These are phyloP conservation scores for Ridgeia piscesae DNA, from an alignment of 1,140 invertebrate genomes.

Conservation along the genomic window DNA sequence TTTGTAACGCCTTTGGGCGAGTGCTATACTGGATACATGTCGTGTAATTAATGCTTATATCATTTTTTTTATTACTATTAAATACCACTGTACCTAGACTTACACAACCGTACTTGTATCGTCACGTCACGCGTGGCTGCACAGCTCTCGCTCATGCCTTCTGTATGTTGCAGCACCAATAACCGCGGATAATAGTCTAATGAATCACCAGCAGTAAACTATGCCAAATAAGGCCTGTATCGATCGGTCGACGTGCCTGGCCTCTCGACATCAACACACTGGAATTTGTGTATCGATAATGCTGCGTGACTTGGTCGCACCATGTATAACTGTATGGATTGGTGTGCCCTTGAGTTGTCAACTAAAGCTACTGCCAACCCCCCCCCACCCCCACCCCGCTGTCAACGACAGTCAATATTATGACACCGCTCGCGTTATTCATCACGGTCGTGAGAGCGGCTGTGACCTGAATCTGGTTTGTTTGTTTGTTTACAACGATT, in stretches of 20 bases:
- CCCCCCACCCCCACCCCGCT: neutral
- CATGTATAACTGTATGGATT: neutral
- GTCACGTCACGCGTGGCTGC: neutral
- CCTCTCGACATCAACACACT: neutral
- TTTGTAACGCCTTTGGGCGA: no score
- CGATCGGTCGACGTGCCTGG: no score
- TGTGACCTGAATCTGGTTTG: neutral
- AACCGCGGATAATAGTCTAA: neutral
- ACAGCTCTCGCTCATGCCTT: neutral
- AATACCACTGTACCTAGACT: no score
- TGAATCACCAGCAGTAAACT: neutral
- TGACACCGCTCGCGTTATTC: neutral
- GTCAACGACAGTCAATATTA: neutral
- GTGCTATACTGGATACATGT: no score
- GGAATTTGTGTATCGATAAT: neutral
- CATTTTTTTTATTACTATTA: no score
- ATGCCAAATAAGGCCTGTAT: neutral
- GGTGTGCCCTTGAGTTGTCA: neutral
- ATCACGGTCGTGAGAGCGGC: neutral
- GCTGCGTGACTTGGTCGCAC: neutral
- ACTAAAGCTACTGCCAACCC: neutral
- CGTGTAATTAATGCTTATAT: no score
- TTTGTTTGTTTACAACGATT: neutral
- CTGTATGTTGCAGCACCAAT: neutral
- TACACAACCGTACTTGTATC: neutral